phyloP scores from a whole-genome alignment of 2,113 vertebrate genomes.

The Ciconia boyciana region DNA sequence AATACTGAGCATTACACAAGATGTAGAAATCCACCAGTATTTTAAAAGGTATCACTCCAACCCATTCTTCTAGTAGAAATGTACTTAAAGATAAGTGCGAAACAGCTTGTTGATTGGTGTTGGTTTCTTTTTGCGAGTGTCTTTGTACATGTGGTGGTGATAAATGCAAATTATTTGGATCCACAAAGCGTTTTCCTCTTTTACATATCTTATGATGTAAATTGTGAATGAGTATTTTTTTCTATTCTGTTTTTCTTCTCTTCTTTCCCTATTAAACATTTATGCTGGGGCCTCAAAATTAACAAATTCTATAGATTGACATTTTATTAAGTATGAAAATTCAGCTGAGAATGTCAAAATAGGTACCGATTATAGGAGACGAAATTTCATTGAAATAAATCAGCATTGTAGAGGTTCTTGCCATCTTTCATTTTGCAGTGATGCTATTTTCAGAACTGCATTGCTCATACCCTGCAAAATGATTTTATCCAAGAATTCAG shows the following conservation, averaged over 20 bases:
- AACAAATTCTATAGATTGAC: neutral
- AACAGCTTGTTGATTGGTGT: slow-evolving; percentile 11
- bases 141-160: neutral
- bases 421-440: slow-evolving; percentile 57
- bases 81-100: neutral
- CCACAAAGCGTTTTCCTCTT: neutral
- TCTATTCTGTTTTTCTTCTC: neutral
- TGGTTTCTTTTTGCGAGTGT: neutral
- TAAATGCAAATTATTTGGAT: neutral
- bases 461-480: slow-evolving; percentile 62
- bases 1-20: neutral
- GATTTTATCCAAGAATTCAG: slow-evolving; percentile 61
- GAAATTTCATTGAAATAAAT: slow-evolving; percentile 39
- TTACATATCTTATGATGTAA: neutral
- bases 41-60: neutral
- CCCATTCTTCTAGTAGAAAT: neutral
- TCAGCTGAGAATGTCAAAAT: neutral
- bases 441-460: slow-evolving; percentile 63
- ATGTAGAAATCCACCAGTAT: neutral
- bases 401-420: slow-evolving; percentile 33
- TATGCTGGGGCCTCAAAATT: neutral
- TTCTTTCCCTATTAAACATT: neutral
- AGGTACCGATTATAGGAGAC: neutral
- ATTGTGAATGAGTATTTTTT: neutral
- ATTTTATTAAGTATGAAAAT: slow-evolving; percentile 3